Base-by-base conservation (phyloP, 2,888 invertebrate species). In the Lithophane leautieri region DNA sequence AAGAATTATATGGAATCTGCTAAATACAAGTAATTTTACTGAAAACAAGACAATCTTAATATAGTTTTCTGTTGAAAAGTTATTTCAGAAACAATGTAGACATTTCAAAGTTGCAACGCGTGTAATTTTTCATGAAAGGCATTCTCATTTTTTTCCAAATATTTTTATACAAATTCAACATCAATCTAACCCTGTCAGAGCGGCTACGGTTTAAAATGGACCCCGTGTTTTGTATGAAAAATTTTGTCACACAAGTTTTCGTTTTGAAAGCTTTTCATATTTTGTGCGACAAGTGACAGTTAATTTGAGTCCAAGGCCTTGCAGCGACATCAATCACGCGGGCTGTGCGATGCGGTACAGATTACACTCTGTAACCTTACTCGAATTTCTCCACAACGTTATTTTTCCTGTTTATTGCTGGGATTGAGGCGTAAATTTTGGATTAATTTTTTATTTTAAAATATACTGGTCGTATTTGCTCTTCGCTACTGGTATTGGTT, bases 281-380 rank as follows among this genome's bases (percentile, higher is more conserved):
- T 88, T 83, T 75, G 86, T 86, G 58, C 78, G 86, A 87, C 86
- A 86, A 86, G 88, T 88, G 89, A 89, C 90, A 89, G 90, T 90
- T 91, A 91, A 91, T 91, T 90, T 89, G 81, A 84, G 83, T 73
- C 84, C 82, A 87, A 76, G 83, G 88, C 82, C 82, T 62, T 89
- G 91, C 89, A 88, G 86, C 73, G 77, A 87, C 91, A 92, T 91
- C 90, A 90, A 91, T 92, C 92, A 91, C 81, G 79, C 83, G 69
- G 61, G 78, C 72, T 56, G 78, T 62, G 82, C 78, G 84, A 86
- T 87, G 85, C 80, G 82, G 82, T 84, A 76, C 85, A 87, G 88
- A 91, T 91, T 90, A 90, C 88, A 77, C 76, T 81, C 61, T 83
- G 76, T 78, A 79, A 79, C 80, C 69, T 78, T 65, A 78, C 70